Evolutionary conservation across 2,888 invertebrate species (phyloP).

Genomic region (Lepas anatifera): DNA sequence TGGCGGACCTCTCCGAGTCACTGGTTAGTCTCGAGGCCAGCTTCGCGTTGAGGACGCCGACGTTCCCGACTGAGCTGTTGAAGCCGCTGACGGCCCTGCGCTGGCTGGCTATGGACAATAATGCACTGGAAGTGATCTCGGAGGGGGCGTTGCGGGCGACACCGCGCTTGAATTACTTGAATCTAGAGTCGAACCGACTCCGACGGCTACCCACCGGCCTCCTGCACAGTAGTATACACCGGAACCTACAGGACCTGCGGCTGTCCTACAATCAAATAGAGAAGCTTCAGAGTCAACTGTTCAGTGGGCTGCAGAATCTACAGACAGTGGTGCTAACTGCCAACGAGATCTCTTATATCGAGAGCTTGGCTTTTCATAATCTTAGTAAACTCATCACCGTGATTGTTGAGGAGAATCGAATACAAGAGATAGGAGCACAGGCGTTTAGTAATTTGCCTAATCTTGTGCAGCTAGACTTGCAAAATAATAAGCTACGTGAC

Average conservation of each 20-base stretch:
- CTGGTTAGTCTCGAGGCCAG: conserved; percentile 74
- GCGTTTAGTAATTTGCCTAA: conserved; percentile 64
- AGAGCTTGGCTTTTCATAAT: conserved; percentile 58
- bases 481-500: conserved; percentile 58
- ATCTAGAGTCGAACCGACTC: conserved; percentile 73
- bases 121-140: conserved; percentile 53
- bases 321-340: conserved; percentile 62
- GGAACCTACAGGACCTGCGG: conserved; percentile 61
- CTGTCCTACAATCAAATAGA: conserved; percentile 69
- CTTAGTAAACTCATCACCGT: conserved; percentile 65
- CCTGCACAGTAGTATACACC: conserved; percentile 54
- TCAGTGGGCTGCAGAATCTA: conserved; percentile 55
- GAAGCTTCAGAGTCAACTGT: conserved; percentile 52
- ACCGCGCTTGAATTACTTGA: conserved; percentile 60
- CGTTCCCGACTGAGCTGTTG: conserved; percentile 62
- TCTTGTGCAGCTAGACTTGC: conserved; percentile 64
- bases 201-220: conserved; percentile 53
- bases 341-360: conserved; percentile 56
- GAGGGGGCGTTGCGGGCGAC: conserved; percentile 49
- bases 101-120: conserved; percentile 78
- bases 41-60: conserved; percentile 61
- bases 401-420: conserved; percentile 68
- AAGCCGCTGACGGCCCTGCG: conserved; percentile 58
- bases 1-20: conserved; percentile 58
- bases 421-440: conserved; percentile 55